Conservation (phyloP, 2,113 vertebrate species). For the Gavialis gangeticus region DNA sequence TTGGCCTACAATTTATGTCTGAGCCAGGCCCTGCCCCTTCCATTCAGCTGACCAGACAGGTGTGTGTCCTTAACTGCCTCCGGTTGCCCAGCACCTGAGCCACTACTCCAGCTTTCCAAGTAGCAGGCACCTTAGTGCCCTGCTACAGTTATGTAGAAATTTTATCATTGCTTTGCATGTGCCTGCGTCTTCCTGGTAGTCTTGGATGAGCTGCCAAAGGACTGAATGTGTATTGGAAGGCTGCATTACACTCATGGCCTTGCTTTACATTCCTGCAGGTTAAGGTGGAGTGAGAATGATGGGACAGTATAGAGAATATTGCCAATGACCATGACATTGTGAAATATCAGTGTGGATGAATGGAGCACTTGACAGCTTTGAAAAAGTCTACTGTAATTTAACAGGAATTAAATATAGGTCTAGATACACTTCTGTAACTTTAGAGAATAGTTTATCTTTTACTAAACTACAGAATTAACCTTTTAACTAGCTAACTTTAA, state of each 20-base stretch:
- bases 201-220: background rate
- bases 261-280: background rate
- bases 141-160: too few species aligned
- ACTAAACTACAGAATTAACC: too few species aligned
- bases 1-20: too few species aligned
- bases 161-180: background rate
- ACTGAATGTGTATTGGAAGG: background rate
- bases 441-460: background rate
- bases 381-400: background rate
- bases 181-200: background rate
- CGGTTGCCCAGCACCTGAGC: too few species aligned
- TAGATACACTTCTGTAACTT: background rate
- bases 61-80: too few species aligned
- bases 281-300: background rate
- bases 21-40: too few species aligned
- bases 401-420: background rate
- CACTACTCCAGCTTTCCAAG: too few species aligned
- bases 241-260: background rate
- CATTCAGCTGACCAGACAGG: too few species aligned
- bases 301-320: background rate
- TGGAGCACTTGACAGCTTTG: background rate
- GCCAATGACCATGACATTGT: background rate
- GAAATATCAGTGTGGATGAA: background rate
- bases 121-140: too few species aligned
- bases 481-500: too few species aligned